Base-by-base conservation (phyloP, 2,888 invertebrate species). In the Caenorhabditis uteleia region DNA sequence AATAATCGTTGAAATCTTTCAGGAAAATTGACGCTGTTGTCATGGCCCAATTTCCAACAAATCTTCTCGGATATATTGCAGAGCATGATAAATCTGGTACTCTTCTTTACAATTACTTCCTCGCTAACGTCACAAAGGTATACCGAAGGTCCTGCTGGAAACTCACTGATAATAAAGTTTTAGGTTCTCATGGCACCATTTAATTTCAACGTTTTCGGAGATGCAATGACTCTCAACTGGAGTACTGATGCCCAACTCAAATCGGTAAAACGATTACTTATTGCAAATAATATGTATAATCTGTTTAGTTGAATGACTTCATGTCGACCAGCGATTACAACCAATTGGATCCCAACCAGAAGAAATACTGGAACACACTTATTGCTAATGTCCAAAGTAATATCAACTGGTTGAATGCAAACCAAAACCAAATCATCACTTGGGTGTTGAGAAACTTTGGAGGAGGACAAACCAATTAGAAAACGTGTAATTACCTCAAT, bases 381-480 rank as follows among this genome's bases (percentile, higher is more conserved):
- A 20, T 56, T 4, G 2, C 33, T 6, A 4, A 12, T 3, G 45
- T 62, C 39, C 42, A 48, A 25, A 31, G 20, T 0, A 62, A 56
- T 39, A 25, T 43, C 5, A 33, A 56, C n/a, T 50, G 56, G 50
- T 51, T 62, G 50, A 7, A 25, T 6, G 10, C 21, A 3, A 36
- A 55, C 14, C 34, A 51, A 20, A 5, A 14, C 1, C 10, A 34
- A 20, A 12, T 61, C 3, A 7, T 61, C 10, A 10, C 4, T 4
- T 61, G 61, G 61, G 38, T 56, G 47, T 31, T 46, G 26, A 29
- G 29, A 6, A 49, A 61, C 27, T 55, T 61, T 20, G 55, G 60
- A 34, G 18, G 25, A 7, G 16, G n/a, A n/a, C n/a, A n/a, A n/a
- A n/a, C 27, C 4, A 43, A 43, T 16, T 26, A 27, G 27, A 16